Conservation (phyloP, 2,797 vertebrate genomes). For the Gouania willdenowi region DNA sequence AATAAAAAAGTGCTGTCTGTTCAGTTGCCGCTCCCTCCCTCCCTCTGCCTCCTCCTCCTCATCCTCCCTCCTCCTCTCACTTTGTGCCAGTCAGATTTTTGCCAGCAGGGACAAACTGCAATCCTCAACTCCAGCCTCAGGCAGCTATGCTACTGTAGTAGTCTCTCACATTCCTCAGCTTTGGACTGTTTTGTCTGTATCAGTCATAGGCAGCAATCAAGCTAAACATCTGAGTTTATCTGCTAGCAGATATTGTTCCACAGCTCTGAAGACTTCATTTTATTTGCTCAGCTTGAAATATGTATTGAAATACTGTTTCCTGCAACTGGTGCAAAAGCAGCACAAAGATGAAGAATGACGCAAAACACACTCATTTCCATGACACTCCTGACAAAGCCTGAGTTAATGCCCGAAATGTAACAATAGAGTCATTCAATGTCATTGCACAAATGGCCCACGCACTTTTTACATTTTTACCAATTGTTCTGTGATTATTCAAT, state of each 20-base stretch:
- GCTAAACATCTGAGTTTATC: background rate
- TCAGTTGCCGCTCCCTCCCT: conserved; percentile 55
- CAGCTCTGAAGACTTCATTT: background rate
- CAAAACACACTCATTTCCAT: conserved; percentile 17
- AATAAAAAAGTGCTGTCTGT: conserved; percentile 33
- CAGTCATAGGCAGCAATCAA: background rate
- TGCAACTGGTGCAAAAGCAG: conserved; percentile 7
- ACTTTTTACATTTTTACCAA: too few species aligned
- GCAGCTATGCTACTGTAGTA: conserved; percentile 27
- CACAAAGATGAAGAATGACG: conserved; percentile 3
- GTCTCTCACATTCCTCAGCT: conserved; percentile 9
- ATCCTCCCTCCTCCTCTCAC: conserved; percentile 36
- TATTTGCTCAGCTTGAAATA: conserved; percentile 2
- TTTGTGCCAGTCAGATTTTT: conserved; percentile 30
- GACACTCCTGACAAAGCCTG: too few species aligned
- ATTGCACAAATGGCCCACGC: too few species aligned
- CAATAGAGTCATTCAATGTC: too few species aligned
- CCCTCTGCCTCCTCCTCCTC: conserved; percentile 23
- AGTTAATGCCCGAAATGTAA: too few species aligned
- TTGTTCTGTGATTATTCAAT: too few species aligned
- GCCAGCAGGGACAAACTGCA: conserved; percentile 39
- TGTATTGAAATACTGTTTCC: conserved; percentile 1
- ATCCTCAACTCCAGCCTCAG: conserved; percentile 48
- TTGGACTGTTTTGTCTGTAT: conserved; percentile 6
- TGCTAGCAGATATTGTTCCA: background rate